Percentiles rank a stretch among this genome's conserved stretches.
phyloP scores from a whole-genome alignment of 2,797 vertebrate genomes.

The Cynopterus sphinx region DNA sequence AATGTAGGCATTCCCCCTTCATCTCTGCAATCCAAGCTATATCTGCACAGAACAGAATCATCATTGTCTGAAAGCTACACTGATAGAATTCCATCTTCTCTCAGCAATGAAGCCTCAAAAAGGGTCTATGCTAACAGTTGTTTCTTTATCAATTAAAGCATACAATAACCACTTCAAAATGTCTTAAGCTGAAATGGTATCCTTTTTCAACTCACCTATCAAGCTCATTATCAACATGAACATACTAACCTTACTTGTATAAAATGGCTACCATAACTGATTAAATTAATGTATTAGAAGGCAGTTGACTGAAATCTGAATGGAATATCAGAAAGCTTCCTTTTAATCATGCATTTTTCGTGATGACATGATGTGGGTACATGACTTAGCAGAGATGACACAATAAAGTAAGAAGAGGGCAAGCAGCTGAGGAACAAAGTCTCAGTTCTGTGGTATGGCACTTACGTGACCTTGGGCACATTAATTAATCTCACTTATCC shows the following conservation, averaged over 20 bases:
- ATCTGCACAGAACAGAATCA: too few relatives aligned
- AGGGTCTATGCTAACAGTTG: background rate
- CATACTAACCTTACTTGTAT: background rate
- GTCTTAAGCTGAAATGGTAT: background rate
- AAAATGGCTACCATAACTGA: background rate
- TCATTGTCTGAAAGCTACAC: background rate
- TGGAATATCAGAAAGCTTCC: background rate
- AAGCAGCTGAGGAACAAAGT: background rate
- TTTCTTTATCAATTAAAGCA: background rate
- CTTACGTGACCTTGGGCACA: background rate
- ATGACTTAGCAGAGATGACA: background rate
- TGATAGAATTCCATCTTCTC: background rate
- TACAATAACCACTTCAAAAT: conserved; percentile 24
- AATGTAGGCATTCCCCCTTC: background rate
- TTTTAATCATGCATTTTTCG: background rate
- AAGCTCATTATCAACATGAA: background rate
- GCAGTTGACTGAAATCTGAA: background rate
- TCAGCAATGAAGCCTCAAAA: background rate
- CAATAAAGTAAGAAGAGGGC: background rate
- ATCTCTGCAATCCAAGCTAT: background rate
- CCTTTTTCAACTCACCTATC: background rate
- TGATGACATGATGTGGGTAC: background rate
- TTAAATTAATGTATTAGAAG: background rate
- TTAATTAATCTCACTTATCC: background rate
- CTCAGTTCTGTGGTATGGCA: background rate